A percentile compares a stretch with the other conserved stretches of the same genome.
These are phyloP conservation scores for Catamblyrhynchus diadema DNA, from an alignment of 2,797 vertebrate genomes.

Conservation along the genomic window DNA sequence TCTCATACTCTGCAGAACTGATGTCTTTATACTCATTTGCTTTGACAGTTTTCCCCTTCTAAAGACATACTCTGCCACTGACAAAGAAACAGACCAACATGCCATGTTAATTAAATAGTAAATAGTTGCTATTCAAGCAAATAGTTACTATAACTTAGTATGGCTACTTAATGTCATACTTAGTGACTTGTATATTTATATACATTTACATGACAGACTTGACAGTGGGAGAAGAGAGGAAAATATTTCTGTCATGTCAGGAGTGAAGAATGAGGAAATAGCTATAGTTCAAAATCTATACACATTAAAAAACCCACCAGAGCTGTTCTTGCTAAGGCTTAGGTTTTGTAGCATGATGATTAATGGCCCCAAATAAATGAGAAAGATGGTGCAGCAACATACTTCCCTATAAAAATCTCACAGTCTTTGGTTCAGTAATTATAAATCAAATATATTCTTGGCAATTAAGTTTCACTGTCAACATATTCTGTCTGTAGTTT, in stretches of 20 bases:
- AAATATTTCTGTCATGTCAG: neutral
- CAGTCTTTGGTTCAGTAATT: constrained; percentile 20
- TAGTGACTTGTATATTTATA: neutral
- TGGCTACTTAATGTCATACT: neutral
- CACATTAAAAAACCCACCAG: neutral
- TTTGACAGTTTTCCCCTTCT: neutral
- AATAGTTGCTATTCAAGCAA: neutral
- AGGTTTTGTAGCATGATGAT: neutral
- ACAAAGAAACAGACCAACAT: neutral
- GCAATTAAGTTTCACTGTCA: constrained; percentile 33
- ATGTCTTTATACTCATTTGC: neutral
- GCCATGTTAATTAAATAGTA: neutral
- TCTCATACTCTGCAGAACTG: neutral
- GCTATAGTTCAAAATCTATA: neutral
- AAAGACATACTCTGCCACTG: neutral
- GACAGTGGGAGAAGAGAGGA: neutral
- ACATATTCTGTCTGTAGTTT: constrained; percentile 17
- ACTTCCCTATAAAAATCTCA: neutral
- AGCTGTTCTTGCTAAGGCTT: neutral
- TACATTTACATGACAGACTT: neutral
- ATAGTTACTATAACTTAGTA: neutral
- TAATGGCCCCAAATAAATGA: neutral
- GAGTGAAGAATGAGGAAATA: neutral
- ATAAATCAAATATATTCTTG: constrained; percentile 21
- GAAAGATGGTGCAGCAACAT: neutral